These are phyloP conservation scores for Drosophila teissieri DNA, from an alignment of 1,140 invertebrate genomes.

Conservation along the genomic window DNA sequence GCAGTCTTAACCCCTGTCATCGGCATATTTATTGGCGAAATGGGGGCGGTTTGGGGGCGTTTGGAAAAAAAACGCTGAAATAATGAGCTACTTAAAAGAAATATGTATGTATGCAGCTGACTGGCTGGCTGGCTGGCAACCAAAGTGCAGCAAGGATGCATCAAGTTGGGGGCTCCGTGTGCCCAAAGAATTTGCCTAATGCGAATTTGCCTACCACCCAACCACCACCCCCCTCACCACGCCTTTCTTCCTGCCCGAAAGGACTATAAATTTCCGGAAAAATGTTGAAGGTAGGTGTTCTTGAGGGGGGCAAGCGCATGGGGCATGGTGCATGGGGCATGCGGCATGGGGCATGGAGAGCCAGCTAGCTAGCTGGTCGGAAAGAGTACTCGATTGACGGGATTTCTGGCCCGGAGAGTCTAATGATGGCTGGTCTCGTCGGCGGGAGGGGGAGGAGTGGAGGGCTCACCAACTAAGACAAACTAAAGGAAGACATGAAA, in stretches of 20 bases:
- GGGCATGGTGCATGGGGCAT: neutral
- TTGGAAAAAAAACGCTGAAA: conserved; percentile 30
- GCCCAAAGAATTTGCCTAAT: conserved; percentile 53
- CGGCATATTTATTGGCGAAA: conserved; percentile 46
- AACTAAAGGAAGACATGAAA: conserved; percentile 83
- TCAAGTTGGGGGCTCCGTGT: conserved; percentile 32
- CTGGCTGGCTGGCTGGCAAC: neutral
- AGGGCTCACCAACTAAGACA: conserved; percentile 60
- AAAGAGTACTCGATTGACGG: conserved; percentile 34
- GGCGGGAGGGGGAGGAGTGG: neutral
- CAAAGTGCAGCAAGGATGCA: conserved; percentile 35
- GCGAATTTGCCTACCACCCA: conserved; percentile 65
- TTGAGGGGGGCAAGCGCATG: neutral
- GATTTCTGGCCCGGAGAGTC: conserved; percentile 43
- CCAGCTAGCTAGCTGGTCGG: neutral
- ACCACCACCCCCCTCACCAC: neutral
- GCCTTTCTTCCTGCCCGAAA: neutral
- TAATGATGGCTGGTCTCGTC: conserved; percentile 60
- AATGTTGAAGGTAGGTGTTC: conserved; percentile 2
- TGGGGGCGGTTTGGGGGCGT: neutral
- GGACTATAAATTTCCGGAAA: conserved; percentile 76
- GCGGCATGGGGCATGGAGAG: neutral
- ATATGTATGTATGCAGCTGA: conserved; percentile 58
- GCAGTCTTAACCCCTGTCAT: conserved; percentile 21
- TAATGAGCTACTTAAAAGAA: conserved; percentile 78